phyloP scores from a whole-genome alignment of 2,797 vertebrate genomes.

The Halcyon leucocephala region DNA sequence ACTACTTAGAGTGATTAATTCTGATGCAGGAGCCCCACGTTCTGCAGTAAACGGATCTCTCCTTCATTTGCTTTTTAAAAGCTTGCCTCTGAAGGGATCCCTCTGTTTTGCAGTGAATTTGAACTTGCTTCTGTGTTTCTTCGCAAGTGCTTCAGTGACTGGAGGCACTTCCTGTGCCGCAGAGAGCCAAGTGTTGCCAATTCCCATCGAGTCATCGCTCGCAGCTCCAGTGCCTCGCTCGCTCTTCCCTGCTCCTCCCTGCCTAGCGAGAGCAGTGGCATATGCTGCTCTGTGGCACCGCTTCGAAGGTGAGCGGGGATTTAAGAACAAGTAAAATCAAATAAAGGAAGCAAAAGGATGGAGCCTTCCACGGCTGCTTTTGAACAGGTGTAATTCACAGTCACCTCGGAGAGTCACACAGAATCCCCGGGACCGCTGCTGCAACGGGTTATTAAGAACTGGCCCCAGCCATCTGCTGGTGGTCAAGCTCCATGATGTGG shows the following conservation, averaged over 20 bases:
- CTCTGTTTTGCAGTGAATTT: background rate
- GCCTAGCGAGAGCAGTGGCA: background rate
- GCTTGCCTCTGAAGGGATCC: background rate
- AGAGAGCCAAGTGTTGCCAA: background rate
- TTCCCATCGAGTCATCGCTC: background rate
- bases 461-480: slow-evolving; percentile 74
- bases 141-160: background rate
- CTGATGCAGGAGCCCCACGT: background rate
- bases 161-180: background rate
- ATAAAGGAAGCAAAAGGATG: background rate
- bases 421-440: background rate
- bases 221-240: background rate
- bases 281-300: background rate
- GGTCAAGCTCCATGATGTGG: slow-evolving; percentile 71
- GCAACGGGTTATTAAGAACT: background rate
- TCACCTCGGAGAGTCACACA: background rate
- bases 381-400: slow-evolving; percentile 12
- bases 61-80: background rate
- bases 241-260: background rate
- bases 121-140: background rate
- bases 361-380: background rate
- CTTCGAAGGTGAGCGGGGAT: background rate
- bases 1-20: background rate
- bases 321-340: background rate
- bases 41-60: background rate